Percentiles rank a stretch among this genome's conserved stretches.
These are phyloP conservation scores for Tretioscincus oriximinensis DNA, from an alignment of 2,113 vertebrate species.

Conservation along the genomic window DNA sequence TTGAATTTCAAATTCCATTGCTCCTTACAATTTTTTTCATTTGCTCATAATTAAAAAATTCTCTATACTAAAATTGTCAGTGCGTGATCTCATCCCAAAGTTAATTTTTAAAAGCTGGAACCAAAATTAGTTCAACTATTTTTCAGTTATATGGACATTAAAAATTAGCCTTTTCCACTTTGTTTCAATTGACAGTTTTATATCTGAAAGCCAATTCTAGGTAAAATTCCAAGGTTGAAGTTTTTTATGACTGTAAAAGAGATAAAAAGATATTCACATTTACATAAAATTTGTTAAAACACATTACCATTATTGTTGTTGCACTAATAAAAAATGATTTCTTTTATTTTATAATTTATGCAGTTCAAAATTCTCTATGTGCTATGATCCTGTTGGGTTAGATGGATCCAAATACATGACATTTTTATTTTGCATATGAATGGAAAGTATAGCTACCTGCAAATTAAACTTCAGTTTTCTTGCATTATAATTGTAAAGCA, in stretches of 20 bases:
- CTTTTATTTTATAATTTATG: neutral
- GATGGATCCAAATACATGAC: neutral
- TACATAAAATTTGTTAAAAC: constrained; percentile 18
- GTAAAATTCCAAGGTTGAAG: neutral
- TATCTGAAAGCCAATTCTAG: neutral
- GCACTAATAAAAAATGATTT: neutral
- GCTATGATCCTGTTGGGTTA: neutral
- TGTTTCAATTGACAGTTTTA: constrained; percentile 6
- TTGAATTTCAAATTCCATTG: constrained; percentile 22
- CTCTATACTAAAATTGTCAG: constrained; percentile 8
- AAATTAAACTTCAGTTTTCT: no score
- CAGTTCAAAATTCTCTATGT: neutral
- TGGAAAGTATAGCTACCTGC: no score
- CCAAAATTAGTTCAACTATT: neutral
- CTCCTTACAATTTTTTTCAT: constrained; percentile 22
- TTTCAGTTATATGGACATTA: neutral
- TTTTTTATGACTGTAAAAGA: constrained; percentile 1
- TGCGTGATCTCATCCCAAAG: neutral
- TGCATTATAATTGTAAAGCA: no score
- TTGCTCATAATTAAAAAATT: constrained; percentile 12
- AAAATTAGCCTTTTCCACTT: neutral
- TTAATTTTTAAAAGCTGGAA: neutral
- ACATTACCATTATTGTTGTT: neutral
- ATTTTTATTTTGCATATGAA: neutral
- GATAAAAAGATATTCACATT: constrained; percentile 4